Evolutionary conservation across 2,888 invertebrate genomes (phyloP), one percentile per base, ranked within the genome.

Genomic region (Ormyrus nitidulus): DNA sequence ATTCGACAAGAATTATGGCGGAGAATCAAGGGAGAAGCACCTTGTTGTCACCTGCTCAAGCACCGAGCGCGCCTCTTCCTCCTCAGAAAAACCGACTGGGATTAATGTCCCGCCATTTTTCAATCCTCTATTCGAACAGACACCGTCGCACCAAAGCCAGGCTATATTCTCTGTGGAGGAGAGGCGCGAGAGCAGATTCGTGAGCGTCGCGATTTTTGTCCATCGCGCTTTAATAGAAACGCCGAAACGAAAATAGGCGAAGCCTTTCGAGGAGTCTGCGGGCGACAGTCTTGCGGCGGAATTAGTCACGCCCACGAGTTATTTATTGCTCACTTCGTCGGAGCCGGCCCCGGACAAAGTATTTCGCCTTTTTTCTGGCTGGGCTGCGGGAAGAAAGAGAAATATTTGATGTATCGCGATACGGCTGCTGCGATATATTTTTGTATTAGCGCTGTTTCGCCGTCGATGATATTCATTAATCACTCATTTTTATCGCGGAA

Each of bases 1-100:
- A 80, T 83, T 76, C 71, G 83, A 84, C 85, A 87, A 90, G 89
- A 90, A 87, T 86, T 87, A 89, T 89, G 87, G 86, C 87, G 75
- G 85, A 85, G 86, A 77, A 89, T 89, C 88, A 87, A 87, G 85
- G 58, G 19, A 19, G 71, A 82, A 83, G 83, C 86, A 86, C 86
- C 87, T 87, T 86, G 85, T 84, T 84, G 86, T 87, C 88, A 90
- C 89, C 89, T 90, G 89, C 81, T 81, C 19, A 81, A 74, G 72
- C 84, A 19, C 19, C 81, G 19, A 19, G 84, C 77, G 83, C 79
- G 78, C 71, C 71, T 83, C 79, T 83, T 84, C 78, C 77, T 53
- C 82, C 78, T 80, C 70, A 69, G 74, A 66, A 79, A 81, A 84
- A 77, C 83, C 74, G 81, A 84, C 65, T 80, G 78, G 81, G 83